Evolutionary conservation across 2,888 invertebrate genomes (phyloP), one percentile per base, ranked within the genome.

Genomic region (Amphipyra berbera): DNA sequence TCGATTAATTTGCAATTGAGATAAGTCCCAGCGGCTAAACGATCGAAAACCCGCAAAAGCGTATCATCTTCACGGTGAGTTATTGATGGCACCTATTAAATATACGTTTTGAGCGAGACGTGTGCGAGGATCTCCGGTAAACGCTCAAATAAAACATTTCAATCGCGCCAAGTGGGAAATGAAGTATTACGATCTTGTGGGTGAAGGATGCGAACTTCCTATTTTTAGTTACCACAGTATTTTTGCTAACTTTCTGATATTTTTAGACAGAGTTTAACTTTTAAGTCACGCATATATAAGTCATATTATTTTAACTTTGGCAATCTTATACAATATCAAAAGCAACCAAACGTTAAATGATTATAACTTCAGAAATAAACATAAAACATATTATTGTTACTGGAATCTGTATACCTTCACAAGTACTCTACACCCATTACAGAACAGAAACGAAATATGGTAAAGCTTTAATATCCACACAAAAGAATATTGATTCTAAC

Each of bases 11-110:
- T 93, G 89, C 92, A 94, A 94, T 93, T 90, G 91, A 92, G 89
- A 94, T 94, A 92, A 90, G 88, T 86, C 85, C 83, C 86, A 82
- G 78, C 79, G 82, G 85, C 84, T 88, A 90, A 91, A 84, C 88
- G 89, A 87, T 90, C 87, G 88, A 87, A 85, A 87, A 87, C 86
- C 87, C 87, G 85, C 87, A 87, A 90, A 86, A 88, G 85, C 89
- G 91, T 91, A 92, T 92, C 92, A 92, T 93, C 89, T 91, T 88
- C 85, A 79, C 85, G 79, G 86, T 84, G 88, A 88, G 94, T 95
- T 95, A 95, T 95, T 95, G 95, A 95, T 95, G 92, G 90, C 87
- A 84, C 85, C 93, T 91, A 95, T 95, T 94, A 95, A 95, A 95
- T 92, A 92, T 88, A 92, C 91, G 92, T 95, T 95, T 92, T 83